Evolutionary conservation across 1,140 invertebrate genomes (phyloP).

Genomic region (Drosophila carrolli): DNA sequence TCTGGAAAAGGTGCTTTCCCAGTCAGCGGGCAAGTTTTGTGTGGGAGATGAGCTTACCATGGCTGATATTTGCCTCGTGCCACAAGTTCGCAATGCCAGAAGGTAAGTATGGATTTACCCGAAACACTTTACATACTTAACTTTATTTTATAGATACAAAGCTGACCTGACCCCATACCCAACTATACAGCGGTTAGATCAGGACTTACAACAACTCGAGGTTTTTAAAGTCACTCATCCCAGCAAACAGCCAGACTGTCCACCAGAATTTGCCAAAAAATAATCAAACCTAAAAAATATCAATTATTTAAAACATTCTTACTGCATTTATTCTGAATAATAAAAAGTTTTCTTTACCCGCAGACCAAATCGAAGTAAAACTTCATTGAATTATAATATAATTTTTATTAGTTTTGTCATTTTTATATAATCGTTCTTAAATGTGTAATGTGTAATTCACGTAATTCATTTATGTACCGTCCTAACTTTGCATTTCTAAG

Average conservation of each 20-base stretch:
- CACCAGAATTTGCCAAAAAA: slow-evolving; percentile 90
- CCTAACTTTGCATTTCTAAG: slow-evolving; percentile 66
- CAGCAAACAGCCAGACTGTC: slow-evolving; percentile 94
- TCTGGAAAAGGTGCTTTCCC: slow-evolving; percentile 93
- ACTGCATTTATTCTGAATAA: slow-evolving; percentile 11
- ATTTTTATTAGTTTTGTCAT: slow-evolving; percentile 77
- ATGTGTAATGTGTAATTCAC: slow-evolving; percentile 69
- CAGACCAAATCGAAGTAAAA: slow-evolving; percentile 6
- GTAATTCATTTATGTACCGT: slow-evolving; percentile 70
- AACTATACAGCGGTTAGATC: slow-evolving; percentile 92
- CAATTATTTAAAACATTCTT: not conserved
- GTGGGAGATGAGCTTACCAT: slow-evolving; percentile 96
- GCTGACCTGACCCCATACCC: slow-evolving; percentile 95
- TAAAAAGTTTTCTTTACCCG: not conserved
- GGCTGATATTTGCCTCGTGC: slow-evolving; percentile 97
- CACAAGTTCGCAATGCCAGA: slow-evolving; percentile 95
- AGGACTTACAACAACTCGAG: slow-evolving; percentile 91
- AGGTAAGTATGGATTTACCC: slow-evolving; percentile 85
- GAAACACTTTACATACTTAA: too few species aligned
- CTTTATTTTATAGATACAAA: slow-evolving; percentile 88
- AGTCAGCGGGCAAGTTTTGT: slow-evolving; percentile 95
- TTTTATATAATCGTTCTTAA: slow-evolving; percentile 82
- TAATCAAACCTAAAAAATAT: slow-evolving; percentile 18
- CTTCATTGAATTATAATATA: slow-evolving; percentile 68
- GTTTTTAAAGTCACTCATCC: slow-evolving; percentile 94